These are phyloP conservation scores for Oostethus manadensis DNA, from an alignment of 2,113 vertebrate genomes.

Conservation along the genomic window DNA sequence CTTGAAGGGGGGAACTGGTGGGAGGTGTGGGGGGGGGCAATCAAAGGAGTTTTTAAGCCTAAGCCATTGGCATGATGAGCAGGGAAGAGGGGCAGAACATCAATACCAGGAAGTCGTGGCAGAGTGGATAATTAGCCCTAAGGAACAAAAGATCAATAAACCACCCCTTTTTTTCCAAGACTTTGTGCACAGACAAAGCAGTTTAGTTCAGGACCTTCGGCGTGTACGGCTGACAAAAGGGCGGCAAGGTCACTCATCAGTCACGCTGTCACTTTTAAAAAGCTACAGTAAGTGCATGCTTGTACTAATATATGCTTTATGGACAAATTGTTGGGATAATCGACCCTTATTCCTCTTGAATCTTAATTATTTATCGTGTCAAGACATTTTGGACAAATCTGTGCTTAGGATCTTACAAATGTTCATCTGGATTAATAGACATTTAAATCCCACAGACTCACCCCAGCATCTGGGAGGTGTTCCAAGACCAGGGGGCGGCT, in stretches of 20 bases:
- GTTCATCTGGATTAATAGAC: background rate
- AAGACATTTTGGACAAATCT: too few relatives aligned
- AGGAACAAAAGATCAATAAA: slow-evolving; percentile 64
- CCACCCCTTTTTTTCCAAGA: slow-evolving; percentile 18
- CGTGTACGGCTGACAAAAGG: slow-evolving; percentile 24
- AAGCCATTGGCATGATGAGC: slow-evolving; percentile 44
- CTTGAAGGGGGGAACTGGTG: too few relatives aligned
- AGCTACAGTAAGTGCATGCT: background rate
- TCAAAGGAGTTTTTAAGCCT: slow-evolving; percentile 38
- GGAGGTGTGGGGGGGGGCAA: slow-evolving; percentile 23
- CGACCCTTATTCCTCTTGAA: background rate
- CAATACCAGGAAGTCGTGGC: slow-evolving; percentile 62
- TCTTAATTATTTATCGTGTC: background rate
- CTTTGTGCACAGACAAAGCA: slow-evolving; percentile 49
- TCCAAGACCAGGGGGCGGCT: too few relatives aligned
- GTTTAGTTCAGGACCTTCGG: slow-evolving; percentile 28
- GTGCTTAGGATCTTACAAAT: background rate
- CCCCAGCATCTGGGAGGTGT: background rate
- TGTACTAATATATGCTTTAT: background rate
- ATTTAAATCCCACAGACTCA: background rate
- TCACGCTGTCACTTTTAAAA: background rate
- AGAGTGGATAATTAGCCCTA: slow-evolving; percentile 70
- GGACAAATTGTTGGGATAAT: background rate
- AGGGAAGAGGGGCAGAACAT: slow-evolving; percentile 59
- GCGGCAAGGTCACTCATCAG: background rate